phyloP scores from a whole-genome alignment of 2,888 invertebrate species.

The Dorcus hopei region DNA sequence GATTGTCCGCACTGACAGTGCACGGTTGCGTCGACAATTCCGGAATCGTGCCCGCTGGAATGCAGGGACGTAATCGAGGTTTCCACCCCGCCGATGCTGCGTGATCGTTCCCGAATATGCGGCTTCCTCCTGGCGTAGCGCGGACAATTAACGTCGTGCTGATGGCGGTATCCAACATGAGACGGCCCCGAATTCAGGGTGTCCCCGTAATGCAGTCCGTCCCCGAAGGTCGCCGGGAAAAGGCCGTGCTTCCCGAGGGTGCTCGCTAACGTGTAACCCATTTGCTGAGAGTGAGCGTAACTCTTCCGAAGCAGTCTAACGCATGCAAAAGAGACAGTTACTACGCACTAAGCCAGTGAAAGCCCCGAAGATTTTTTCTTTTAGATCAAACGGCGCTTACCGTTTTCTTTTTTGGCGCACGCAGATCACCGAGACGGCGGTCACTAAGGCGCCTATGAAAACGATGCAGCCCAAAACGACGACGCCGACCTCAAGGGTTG shows the following conservation, averaged over 20 bases:
- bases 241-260: constrained; percentile 47
- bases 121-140: constrained; percentile 29
- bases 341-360: background rate
- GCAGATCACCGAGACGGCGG: constrained; percentile 75
- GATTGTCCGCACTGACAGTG: constrained; percentile 67
- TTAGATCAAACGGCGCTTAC: constrained; percentile 40
- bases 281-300: constrained; percentile 36
- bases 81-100: constrained; percentile 53
- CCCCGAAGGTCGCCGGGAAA: constrained; percentile 48
- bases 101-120: constrained; percentile 14
- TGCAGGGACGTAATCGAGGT: constrained; percentile 77
- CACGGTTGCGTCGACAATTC: constrained; percentile 59
- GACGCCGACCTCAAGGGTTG: constrained; percentile 76
- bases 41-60: constrained; percentile 80
- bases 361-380: background rate
- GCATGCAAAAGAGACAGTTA: constrained; percentile 20
- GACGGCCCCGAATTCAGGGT: constrained; percentile 39
- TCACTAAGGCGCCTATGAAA: constrained; percentile 75
- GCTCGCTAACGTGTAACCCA: constrained; percentile 42
- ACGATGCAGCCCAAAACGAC: constrained; percentile 78
- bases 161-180: constrained; percentile 31
- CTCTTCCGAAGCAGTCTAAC: constrained; percentile 38
- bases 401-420: constrained; percentile 59
- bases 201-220: constrained; percentile 47
- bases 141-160: constrained; percentile 40